Evolutionary conservation across 2,113 vertebrate species (phyloP).

Genomic region (Zosterops lateralis): DNA sequence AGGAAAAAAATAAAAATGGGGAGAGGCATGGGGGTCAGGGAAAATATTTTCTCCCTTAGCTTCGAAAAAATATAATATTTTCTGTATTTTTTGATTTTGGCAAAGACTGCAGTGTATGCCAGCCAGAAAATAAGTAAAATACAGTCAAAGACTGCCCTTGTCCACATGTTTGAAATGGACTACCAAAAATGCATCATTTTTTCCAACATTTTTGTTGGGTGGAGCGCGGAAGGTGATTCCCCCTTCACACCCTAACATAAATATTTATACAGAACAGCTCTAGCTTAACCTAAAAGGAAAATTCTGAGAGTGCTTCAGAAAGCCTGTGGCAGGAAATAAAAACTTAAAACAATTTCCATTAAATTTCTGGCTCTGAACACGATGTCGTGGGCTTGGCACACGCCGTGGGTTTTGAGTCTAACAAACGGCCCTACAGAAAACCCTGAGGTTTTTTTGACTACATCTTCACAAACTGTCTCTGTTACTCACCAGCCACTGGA

Average conservation of each 20-base stretch:
- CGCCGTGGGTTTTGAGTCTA: neutral
- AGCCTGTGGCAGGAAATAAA: conserved; percentile 51
- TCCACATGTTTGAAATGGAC: conserved; percentile 40
- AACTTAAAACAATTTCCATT: conserved; percentile 62
- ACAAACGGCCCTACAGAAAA: conserved; percentile 49
- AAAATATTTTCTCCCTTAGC: neutral
- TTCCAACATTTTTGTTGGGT: conserved; percentile 61
- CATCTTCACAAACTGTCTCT: conserved; percentile 58
- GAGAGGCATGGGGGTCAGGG: neutral
- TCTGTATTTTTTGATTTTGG: conserved; percentile 20
- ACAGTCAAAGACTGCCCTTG: conserved; percentile 51
- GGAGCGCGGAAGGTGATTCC: conserved; percentile 37
- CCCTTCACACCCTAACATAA: conserved; percentile 49
- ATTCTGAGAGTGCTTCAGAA: conserved; percentile 54
- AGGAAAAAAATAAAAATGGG: fast-evolving
- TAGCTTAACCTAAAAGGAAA: conserved; percentile 44
- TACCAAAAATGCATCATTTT: conserved; percentile 55
- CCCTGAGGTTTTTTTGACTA: neutral
- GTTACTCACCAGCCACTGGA: conserved; percentile 12
- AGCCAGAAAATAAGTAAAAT: conserved; percentile 37
- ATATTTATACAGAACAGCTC: conserved; percentile 53
- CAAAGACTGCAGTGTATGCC: neutral
- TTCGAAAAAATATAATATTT: conserved; percentile 1
- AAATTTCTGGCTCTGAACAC: conserved; percentile 27
- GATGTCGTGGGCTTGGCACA: conserved; percentile 20